Base-by-base conservation (phyloP, 2,888 invertebrate genomes). In the Aromia moschata region DNA sequence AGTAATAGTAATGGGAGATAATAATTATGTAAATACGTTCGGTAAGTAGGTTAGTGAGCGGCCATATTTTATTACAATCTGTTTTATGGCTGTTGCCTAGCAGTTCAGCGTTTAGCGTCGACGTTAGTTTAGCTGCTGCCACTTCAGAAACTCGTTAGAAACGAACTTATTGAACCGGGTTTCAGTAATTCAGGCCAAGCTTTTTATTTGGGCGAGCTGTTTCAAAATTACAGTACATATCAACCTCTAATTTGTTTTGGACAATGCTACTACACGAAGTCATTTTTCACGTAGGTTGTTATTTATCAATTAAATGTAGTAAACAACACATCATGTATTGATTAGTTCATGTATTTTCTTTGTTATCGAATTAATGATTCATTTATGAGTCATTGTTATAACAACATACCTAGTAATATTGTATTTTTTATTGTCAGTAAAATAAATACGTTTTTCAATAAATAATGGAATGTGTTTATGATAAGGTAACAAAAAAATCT, bases 1-100 rank as follows among this genome's bases (percentile, higher is more conserved):
- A 49, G 43, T 49, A 44, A n/a, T n/a, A n/a, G n/a, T n/a, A n/a
- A n/a, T n/a, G n/a, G n/a, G 20, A 43, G 46, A 53, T 43, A 52
- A 52, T 52, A 52, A 52, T 52, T 41, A 52, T 52, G 52, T 52
- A 41, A 41, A 52, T 49, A 33, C 51, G 37, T 18, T 14, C 43
- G 38, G 64, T 67, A 72, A 72, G 71, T 73, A 70, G 73, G 72
- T 73, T 72, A 73, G 73, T 69, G 70, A 72, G 72, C 70, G 70
- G 72, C 65, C 62, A 67, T 70, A 68, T 68, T 67, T 69, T 68
- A 69, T 56, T 56, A 25, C 55, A 57, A 57, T 59, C 59, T 45
- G 57, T 57, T 62, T 53, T 59, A 54, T 52, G 31, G 52, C 31
- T 41, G 31, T 40, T 49, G 30, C 31, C 53, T 57, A 62, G 55